Percentiles rank a stretch among this genome's conserved stretches.
Conservation (phyloP, 23 tunicate species). For the Pegea sp. region DNA sequence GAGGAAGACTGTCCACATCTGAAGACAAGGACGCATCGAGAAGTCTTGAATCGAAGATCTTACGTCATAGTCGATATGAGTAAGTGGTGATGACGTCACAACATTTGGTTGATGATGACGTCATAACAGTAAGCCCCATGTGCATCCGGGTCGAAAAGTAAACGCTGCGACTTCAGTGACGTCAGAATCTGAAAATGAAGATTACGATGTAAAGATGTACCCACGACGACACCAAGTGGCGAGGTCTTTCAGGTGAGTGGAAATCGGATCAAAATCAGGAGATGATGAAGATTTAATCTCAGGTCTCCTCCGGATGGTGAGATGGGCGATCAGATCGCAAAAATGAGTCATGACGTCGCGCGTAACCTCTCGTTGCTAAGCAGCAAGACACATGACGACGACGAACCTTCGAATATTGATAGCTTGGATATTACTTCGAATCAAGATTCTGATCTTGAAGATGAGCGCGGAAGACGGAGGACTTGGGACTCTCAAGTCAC, state of each 20-base stretch:
- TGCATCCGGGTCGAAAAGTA: neutral
- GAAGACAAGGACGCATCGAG: neutral
- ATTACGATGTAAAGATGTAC: too few relatives aligned
- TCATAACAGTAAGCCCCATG: constrained; percentile 4
- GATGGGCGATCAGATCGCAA: constrained; percentile 60
- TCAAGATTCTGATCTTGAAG: neutral
- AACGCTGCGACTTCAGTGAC: constrained; percentile 13
- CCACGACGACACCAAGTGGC: too few relatives aligned
- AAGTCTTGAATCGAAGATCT: neutral
- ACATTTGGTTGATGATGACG: too few relatives aligned
- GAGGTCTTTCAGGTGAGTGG: too few relatives aligned
- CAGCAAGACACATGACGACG: constrained; percentile 30
- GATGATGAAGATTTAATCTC: neutral
- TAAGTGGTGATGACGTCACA: too few relatives aligned
- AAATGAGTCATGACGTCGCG: constrained; percentile 51
- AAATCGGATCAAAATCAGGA: too few relatives aligned
- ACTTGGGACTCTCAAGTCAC: constrained; percentile 35
- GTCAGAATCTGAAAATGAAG: constrained; percentile 49
- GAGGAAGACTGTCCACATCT: neutral
- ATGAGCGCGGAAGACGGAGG: constrained; percentile 9
- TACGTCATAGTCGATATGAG: neutral
- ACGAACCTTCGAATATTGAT: constrained; percentile 24
- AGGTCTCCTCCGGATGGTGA: constrained; percentile 90
- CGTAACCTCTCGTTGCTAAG: constrained; percentile 36
- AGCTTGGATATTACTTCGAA: constrained; percentile 21